Evolutionary conservation across 2,113 vertebrate genomes (phyloP).

Genomic region (Athene cunicularia): DNA sequence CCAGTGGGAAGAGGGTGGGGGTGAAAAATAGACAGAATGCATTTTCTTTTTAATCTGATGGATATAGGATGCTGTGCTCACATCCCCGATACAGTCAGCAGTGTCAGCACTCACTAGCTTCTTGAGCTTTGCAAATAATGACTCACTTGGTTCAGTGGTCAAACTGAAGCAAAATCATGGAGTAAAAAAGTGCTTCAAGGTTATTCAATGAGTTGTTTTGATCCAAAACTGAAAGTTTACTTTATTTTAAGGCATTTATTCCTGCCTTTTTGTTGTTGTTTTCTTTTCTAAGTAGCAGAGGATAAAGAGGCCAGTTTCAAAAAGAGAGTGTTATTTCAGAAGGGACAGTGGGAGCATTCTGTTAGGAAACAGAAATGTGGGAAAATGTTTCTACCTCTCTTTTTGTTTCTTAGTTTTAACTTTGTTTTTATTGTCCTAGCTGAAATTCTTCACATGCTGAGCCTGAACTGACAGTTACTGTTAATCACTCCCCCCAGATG

Average conservation of each 20-base stretch:
- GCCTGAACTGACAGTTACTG: not conserved
- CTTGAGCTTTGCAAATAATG: not conserved
- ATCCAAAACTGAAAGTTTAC: not conserved
- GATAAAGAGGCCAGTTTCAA: not conserved
- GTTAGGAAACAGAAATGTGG: not conserved
- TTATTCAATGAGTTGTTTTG: not conserved
- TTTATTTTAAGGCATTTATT: not conserved
- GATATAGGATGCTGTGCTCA: not conserved
- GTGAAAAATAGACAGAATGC: not conserved
- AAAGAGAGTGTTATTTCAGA: not conserved
- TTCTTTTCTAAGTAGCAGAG: not conserved
- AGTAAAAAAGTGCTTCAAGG: not conserved
- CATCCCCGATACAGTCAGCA: not conserved
- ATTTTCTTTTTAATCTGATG: slow-evolving; percentile 15
- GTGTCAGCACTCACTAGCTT: slow-evolving; percentile 17
- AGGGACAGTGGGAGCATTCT: not conserved
- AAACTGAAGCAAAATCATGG: not conserved
- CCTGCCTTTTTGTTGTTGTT: not conserved
- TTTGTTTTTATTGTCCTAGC: not conserved
- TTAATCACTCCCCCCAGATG: not conserved
- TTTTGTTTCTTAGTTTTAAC: not conserved
- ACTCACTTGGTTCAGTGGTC: slow-evolving; percentile 18
- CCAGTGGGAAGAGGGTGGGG: not conserved
- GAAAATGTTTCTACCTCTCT: not conserved
- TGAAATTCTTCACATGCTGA: not conserved